Percentiles rank a stretch among this genome's conserved stretches.
These are phyloP conservation scores for Drosophila barbarae DNA, from an alignment of 2,888 invertebrate species.

Conservation along the genomic window DNA sequence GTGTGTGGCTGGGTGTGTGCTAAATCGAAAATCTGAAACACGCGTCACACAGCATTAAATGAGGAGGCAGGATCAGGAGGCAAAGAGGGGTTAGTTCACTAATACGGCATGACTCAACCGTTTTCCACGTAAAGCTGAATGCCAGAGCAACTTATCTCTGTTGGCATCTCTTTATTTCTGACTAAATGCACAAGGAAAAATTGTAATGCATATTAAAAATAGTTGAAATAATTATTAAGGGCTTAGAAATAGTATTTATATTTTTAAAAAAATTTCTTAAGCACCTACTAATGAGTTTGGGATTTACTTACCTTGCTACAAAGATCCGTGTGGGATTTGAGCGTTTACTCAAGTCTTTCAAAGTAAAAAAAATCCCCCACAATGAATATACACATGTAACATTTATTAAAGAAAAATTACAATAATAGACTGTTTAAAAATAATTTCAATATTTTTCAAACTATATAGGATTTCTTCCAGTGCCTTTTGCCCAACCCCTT, in stretches of 20 bases:
- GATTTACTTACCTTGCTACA: no score
- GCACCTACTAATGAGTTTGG: no score
- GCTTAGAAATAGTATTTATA: no score
- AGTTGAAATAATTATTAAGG: no score
- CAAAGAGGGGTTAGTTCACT: slow-evolving; percentile 35
- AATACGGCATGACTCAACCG: slow-evolving; percentile 66
- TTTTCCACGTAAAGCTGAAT: slow-evolving; percentile 41
- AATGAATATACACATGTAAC: no score
- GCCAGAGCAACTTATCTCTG: slow-evolving; percentile 44
- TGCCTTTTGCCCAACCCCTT: slow-evolving; percentile 49
- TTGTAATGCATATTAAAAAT: no score
- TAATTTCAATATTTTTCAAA: neutral
- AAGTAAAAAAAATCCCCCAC: no score
- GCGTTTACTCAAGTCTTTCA: no score
- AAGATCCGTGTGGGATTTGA: no score
- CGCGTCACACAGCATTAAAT: slow-evolving; percentile 58
- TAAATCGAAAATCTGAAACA: slow-evolving; percentile 76
- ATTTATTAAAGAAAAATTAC: no score
- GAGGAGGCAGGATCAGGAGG: slow-evolving; percentile 37
- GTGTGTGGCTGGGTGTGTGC: slow-evolving; percentile 49
- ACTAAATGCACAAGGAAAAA: neutral
- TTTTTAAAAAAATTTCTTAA: no score
- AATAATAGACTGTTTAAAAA: no score
- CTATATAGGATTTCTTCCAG: slow-evolving; percentile 3
- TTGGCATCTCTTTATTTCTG: slow-evolving; percentile 11